Evolutionary conservation across 2,797 vertebrate species (phyloP).

Genomic region (Melanotaenia maccullochi): DNA sequence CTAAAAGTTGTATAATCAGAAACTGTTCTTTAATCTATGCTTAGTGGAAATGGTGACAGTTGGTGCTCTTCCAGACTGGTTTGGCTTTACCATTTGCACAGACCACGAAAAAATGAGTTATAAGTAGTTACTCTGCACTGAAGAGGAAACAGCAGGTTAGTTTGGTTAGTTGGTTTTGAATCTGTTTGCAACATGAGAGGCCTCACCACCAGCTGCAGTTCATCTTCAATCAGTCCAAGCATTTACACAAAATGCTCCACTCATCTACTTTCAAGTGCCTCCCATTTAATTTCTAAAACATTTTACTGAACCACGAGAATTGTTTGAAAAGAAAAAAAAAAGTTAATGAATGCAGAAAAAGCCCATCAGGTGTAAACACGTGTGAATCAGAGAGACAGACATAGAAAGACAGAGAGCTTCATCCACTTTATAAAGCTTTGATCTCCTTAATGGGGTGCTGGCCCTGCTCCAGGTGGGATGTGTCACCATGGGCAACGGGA

Average conservation of each 20-base stretch:
- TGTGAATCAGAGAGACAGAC: conserved; percentile 35
- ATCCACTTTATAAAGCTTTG: conserved; percentile 73
- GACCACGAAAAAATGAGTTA: conserved; percentile 36
- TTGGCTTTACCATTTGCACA: conserved; percentile 33
- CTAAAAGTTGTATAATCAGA: conserved; percentile 49
- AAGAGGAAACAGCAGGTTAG: conserved; percentile 33
- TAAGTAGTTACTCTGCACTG: conserved; percentile 27
- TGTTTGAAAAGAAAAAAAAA: background rate
- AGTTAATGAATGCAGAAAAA: conserved; percentile 7
- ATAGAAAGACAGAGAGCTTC: conserved; percentile 46
- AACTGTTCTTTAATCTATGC: conserved; percentile 26
- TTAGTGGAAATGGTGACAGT: conserved; percentile 38
- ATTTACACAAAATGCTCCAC: conserved; percentile 5
- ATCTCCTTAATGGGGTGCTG: conserved; percentile 79
- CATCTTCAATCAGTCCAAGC: conserved; percentile 15
- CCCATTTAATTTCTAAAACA: conserved; percentile 4
- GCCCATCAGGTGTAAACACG: conserved; percentile 37
- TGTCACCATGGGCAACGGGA: conserved; percentile 73
- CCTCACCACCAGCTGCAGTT: conserved; percentile 20
- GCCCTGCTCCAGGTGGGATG: conserved; percentile 73
- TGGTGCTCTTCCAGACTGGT: conserved; percentile 24
- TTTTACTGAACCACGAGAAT: background rate
- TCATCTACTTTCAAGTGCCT: background rate
- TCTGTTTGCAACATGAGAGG: conserved; percentile 24
- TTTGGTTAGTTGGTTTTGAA: conserved; percentile 16